phyloP scores from a whole-genome alignment of 2,888 invertebrate genomes.

The Oxyscelio sp. region DNA sequence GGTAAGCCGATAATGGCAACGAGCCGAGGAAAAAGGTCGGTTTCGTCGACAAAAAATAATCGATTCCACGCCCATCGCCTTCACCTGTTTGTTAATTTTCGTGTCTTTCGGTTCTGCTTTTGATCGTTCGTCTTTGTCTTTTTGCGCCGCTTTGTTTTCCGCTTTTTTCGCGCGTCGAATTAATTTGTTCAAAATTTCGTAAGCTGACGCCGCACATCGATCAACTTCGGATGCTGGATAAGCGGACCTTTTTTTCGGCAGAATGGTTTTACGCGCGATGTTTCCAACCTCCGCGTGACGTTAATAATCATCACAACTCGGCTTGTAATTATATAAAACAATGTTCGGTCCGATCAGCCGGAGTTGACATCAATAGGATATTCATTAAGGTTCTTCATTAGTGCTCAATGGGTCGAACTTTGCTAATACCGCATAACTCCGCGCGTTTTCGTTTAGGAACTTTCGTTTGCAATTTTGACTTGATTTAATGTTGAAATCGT shows the following conservation, averaged over 20 bases:
- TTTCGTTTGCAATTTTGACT: constrained; percentile 25
- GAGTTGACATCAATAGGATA: constrained; percentile 60
- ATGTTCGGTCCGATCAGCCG: constrained; percentile 42
- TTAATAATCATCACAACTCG: constrained; percentile 15
- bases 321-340: constrained; percentile 55
- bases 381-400: constrained; percentile 68
- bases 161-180: not conserved
- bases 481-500: constrained; percentile 20
- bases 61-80: constrained; percentile 52
- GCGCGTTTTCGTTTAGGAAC: constrained; percentile 39
- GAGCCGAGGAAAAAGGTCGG: constrained; percentile 54
- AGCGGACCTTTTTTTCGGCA: not conserved
- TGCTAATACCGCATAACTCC: constrained; percentile 50
- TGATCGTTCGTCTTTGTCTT: not conserved
- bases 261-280: not conserved
- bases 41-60: constrained; percentile 67
- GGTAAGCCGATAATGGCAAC: constrained; percentile 74
- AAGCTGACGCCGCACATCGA: not conserved
- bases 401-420: constrained; percentile 60
- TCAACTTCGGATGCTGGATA: not conserved
- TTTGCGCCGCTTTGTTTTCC: constrained; percentile 23
- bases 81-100: constrained; percentile 45
- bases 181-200: not conserved
- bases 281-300: constrained; percentile 8
- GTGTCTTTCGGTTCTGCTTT: constrained; percentile 23